phyloP scores from a whole-genome alignment of 2,113 vertebrate genomes.

The Lontra canadensis region DNA sequence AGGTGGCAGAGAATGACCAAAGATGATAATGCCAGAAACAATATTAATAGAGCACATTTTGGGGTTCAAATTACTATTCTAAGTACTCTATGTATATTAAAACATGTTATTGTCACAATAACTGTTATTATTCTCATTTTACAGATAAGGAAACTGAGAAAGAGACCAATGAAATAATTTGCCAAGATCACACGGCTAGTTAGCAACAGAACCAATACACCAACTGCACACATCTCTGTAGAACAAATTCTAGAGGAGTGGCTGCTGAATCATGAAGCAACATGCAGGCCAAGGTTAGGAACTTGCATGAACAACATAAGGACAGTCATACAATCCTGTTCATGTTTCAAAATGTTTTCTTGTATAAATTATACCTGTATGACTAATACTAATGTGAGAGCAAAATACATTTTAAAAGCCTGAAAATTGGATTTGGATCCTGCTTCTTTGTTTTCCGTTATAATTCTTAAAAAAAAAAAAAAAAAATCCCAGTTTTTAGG shows the following conservation, averaged over 20 bases:
- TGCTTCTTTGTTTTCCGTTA: neutral
- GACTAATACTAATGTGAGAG: neutral
- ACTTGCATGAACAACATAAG: neutral
- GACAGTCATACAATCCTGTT: neutral
- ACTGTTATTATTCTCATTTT: neutral
- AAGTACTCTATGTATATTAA: neutral
- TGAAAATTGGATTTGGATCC: neutral
- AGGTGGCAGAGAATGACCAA: accelerated
- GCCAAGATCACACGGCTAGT: neutral
- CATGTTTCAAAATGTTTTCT: neutral
- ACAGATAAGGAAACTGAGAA: neutral
- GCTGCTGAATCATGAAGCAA: neutral
- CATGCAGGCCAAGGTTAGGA: neutral
- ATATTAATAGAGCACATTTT: neutral
- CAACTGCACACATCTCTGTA: neutral
- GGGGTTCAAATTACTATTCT: neutral
- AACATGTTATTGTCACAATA: neutral
- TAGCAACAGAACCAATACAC: neutral
- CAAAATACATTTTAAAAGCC: neutral
- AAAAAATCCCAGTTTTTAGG: neutral
- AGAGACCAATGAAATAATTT: neutral
- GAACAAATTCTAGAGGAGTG: neutral
- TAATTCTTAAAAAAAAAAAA: neutral
- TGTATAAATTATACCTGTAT: neutral
- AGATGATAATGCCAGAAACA: neutral